Conservation (phyloP, 2,888 invertebrate species). For the Hypomecis punctinalis region DNA sequence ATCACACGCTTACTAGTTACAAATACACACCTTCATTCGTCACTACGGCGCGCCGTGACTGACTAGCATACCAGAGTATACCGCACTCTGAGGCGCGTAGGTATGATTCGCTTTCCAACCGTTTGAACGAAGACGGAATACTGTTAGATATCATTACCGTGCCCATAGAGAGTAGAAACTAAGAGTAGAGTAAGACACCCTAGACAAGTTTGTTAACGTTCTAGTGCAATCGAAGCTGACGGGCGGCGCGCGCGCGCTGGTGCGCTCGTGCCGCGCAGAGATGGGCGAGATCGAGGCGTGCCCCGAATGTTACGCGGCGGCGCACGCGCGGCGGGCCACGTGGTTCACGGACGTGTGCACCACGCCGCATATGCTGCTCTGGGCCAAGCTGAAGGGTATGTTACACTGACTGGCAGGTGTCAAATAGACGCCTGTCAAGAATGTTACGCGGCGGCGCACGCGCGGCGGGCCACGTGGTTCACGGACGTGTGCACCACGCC, state of each 20-base stretch:
- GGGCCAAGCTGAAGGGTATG: slow-evolving; percentile 96
- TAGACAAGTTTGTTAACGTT: slow-evolving; percentile 1
- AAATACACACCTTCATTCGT: too few relatives aligned
- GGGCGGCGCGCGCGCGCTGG: slow-evolving; percentile 89
- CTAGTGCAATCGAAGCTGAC: slow-evolving; percentile 92
- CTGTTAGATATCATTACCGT: too few relatives aligned
- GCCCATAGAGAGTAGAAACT: too few relatives aligned
- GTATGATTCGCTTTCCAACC: too few relatives aligned
- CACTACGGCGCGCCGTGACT: too few relatives aligned
- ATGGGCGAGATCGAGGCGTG: slow-evolving; percentile 97
- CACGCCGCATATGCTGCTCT: slow-evolving; percentile 95
- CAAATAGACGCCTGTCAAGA: slow-evolving; percentile 97
- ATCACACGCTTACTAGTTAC: too few relatives aligned
- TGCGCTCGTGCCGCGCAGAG: slow-evolving; percentile 95
- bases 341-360: slow-evolving; percentile 98
- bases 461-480: slow-evolving; percentile 93
- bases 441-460: slow-evolving; percentile 95
- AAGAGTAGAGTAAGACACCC: too few relatives aligned
- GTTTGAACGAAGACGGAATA: too few relatives aligned
- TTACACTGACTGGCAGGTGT: neutral
- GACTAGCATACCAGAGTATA: too few relatives aligned
- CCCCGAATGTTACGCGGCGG: slow-evolving; percentile 95
- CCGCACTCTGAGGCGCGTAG: too few relatives aligned
- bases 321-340: slow-evolving; percentile 90
- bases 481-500: slow-evolving; percentile 95